A percentile compares a stretch with the other conserved stretches of the same genome.
Evolutionary conservation across 2,888 invertebrate genomes (phyloP).

Genomic region (Matsumyia berberina): DNA sequence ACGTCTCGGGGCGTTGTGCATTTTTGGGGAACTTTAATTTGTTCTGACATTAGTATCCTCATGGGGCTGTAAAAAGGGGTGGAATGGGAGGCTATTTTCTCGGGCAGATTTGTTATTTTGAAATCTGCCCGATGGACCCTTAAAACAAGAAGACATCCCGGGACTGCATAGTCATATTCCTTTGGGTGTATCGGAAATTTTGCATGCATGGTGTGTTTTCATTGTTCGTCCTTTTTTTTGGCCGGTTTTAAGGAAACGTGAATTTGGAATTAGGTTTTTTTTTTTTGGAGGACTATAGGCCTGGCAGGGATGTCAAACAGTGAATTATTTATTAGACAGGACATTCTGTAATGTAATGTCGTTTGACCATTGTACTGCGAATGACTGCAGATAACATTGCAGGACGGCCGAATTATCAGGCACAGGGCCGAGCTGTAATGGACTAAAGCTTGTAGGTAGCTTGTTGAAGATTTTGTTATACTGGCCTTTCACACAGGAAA

Average conservation of each 20-base stretch:
- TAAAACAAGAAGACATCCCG: not conserved
- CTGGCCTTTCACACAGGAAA: too few species aligned
- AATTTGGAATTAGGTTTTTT: not conserved
- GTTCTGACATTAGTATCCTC: constrained; percentile 67
- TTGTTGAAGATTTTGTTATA: too few species aligned
- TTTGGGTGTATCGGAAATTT: not conserved
- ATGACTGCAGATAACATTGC: too few species aligned
- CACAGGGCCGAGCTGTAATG: too few species aligned
- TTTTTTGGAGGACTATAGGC: not conserved
- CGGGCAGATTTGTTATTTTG: not conserved
- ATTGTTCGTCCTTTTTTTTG: not conserved
- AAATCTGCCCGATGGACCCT: not conserved
- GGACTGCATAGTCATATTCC: constrained; percentile 7
- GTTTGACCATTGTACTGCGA: not conserved
- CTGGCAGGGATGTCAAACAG: not conserved
- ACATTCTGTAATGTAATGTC: not conserved
- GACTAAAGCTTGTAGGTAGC: too few species aligned
- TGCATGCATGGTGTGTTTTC: constrained; percentile 1
- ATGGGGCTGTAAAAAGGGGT: not conserved
- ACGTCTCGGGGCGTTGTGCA: constrained; percentile 62
- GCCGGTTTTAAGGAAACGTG: not conserved
- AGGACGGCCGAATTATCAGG: too few species aligned
- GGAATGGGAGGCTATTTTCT: not conserved
- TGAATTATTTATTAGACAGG: not conserved
- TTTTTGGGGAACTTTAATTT: constrained; percentile 69